phyloP scores from a whole-genome alignment of 2,888 invertebrate species.

The Platynereis dumerilii region DNA sequence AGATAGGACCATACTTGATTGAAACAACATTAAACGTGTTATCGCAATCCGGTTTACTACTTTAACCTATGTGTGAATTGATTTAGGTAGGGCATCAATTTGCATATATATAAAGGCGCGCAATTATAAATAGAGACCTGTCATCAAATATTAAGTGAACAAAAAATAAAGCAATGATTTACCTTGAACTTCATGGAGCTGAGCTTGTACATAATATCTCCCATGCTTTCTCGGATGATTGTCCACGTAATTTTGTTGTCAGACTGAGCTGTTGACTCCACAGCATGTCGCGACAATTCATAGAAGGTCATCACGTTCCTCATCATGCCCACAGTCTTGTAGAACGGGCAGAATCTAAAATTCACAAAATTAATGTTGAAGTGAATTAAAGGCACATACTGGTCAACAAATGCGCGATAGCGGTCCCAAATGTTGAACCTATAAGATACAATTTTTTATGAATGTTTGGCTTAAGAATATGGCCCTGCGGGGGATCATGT shows the following conservation, averaged over 20 bases:
- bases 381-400: not conserved
- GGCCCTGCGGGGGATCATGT: too few relatives aligned
- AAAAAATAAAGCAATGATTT: too few relatives aligned
- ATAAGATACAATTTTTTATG: not conserved
- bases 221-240: conserved; percentile 96
- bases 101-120: not conserved
- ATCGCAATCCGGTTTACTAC: too few relatives aligned
- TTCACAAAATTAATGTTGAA: not conserved
- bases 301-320: conserved; percentile 98
- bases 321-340: conserved; percentile 99
- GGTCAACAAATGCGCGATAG: too few relatives aligned
- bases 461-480: not conserved
- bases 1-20: too few relatives aligned
- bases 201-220: conserved; percentile 91
- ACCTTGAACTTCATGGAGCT: conserved; percentile 99
- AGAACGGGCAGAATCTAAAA: conserved; percentile 94
- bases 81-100: too few relatives aligned
- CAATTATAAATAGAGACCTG: not conserved
- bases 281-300: conserved; percentile 96
- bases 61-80: too few relatives aligned
- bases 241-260: conserved; percentile 99
- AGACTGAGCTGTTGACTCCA: conserved; percentile 96
- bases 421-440: too few relatives aligned
- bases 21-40: too few relatives aligned
- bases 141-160: too few relatives aligned